These are phyloP conservation scores for Tricholauxania praeusta DNA, from an alignment of 2,888 invertebrate genomes.

Conservation along the genomic window DNA sequence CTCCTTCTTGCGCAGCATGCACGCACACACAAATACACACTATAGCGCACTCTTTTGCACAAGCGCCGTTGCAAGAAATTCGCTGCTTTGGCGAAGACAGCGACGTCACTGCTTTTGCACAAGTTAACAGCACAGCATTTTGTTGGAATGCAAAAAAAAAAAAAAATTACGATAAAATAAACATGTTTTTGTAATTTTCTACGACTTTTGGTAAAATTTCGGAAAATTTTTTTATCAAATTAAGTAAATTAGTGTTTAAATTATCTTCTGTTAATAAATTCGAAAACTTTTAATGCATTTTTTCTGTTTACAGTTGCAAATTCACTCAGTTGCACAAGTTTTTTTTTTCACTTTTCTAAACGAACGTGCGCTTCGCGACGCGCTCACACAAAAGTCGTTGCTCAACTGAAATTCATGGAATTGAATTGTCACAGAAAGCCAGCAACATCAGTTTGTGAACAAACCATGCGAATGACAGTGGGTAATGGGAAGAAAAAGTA, in stretches of 20 bases:
- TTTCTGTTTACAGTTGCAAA: background rate
- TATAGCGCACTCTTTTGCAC: background rate
- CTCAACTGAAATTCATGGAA: conserved; percentile 48
- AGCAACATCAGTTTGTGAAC: conserved; percentile 19
- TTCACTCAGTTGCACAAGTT: background rate
- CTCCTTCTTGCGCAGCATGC: conserved; percentile 22
- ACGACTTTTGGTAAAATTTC: background rate
- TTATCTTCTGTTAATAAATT: background rate
- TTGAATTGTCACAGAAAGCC: conserved; percentile 37
- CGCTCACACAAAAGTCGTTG: conserved; percentile 43
- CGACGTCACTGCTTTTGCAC: conserved; percentile 29
- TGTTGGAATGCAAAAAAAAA: conserved; percentile 29
- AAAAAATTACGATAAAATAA: background rate
- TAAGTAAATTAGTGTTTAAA: background rate
- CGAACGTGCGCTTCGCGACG: conserved; percentile 36
- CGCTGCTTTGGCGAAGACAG: conserved; percentile 4
- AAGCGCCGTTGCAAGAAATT: conserved; percentile 1
- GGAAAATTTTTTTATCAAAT: background rate
- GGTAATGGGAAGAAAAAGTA: conserved; percentile 32
- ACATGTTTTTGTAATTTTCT: conserved; percentile 6
- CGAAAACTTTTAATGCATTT: background rate
- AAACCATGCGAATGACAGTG: conserved; percentile 41
- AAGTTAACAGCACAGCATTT: conserved; percentile 14
- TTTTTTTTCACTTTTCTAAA: background rate
- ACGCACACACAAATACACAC: conserved; percentile 1